Base-by-base conservation (phyloP, 2,113 vertebrate genomes). In the Butorides virescens region DNA sequence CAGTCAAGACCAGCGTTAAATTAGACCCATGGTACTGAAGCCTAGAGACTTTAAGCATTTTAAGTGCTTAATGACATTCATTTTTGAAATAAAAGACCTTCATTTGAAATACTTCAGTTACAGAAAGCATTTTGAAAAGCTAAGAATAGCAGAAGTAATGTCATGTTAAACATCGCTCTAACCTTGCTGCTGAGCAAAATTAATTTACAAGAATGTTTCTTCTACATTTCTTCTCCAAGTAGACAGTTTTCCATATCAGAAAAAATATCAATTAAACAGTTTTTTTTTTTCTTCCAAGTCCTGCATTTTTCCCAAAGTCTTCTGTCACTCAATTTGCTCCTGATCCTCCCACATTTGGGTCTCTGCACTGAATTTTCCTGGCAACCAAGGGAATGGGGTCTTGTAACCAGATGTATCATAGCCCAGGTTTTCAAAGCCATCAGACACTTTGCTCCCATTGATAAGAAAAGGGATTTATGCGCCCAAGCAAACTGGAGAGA, bases 381-480 rank as follows among this genome's bases (percentile, higher is more conserved):
- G 49, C 3, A 1, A 32, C 32, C 0, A 1, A 4, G 19, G 53
- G 22, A 59, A 21, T 11, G 53, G n/a, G 32, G 14, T 79, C 66
- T 71, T 82, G 52, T 42, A 82, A 81, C 27, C 56, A 75, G 83
- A n/a, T 0, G 0, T n/a, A n/a, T 14, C 21, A 25, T 1, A 67
- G 34, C 30, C 20, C 55, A 73, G 26, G 42, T 72, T 86, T 93
- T 83, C 56, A 73, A 91, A 93, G 67, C 37, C n/a, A 71, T 56
- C 9, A 58, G 19, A 53, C 14, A 13, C 13, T 67, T 67, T 58
- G 46, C 17, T 93, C 22, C 10, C 20, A 9, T 72, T 53, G 90
- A 27, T 52, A 81, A 58, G 61, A 71, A 66, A 62, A 81, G 10
- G 8, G 36, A 58, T 67, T 77, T 65, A 34, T 62, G 17, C 25